Conservation (phyloP, 2,113 vertebrate species). For the Romanogobio albipinnatus region DNA sequence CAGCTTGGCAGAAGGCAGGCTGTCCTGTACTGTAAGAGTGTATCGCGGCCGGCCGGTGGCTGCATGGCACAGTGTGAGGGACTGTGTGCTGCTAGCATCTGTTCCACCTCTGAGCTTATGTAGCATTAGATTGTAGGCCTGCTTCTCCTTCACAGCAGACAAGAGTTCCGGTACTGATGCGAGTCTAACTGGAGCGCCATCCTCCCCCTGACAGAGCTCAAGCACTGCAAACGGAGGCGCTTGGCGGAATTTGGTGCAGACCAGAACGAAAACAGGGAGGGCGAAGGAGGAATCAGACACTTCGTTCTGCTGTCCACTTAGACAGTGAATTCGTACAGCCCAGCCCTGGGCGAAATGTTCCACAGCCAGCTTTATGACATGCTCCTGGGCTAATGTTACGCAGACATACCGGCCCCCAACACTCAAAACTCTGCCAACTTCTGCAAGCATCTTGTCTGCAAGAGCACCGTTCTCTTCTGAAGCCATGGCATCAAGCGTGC, state of each 20-base stretch:
- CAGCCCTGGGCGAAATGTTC: conserved; percentile 88
- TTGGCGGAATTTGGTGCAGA: conserved; percentile 92
- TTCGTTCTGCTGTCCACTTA: conserved; percentile 66
- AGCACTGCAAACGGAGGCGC: conserved; percentile 80
- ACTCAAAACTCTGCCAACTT: conserved; percentile 86
- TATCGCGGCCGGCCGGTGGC: conserved; percentile 84
- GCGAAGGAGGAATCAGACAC: conserved; percentile 74
- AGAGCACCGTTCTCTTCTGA: conserved; percentile 77
- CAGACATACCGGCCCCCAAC: conserved; percentile 92
- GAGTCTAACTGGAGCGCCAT: conserved; percentile 80
- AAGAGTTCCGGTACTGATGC: conserved; percentile 73
- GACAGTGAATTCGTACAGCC: conserved; percentile 89
- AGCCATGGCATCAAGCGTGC: conserved; percentile 89
- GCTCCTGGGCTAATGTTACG: conserved; percentile 91
- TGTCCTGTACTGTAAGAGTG: conserved; percentile 89
- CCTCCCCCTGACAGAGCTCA: conserved; percentile 87
- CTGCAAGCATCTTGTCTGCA: conserved; percentile 84
- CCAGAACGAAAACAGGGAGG: conserved; percentile 87
- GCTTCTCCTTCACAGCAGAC: conserved; percentile 83
- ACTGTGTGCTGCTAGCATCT: conserved; percentile 65
- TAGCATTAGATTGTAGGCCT: conserved; percentile 87
- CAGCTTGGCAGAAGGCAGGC: conserved; percentile 76
- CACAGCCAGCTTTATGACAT: conserved; percentile 85
- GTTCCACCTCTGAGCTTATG: conserved; percentile 82
- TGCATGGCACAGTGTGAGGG: conserved; percentile 84